phyloP scores from a whole-genome alignment of 1,140 invertebrate species.

The Drosophila eugracilis region DNA sequence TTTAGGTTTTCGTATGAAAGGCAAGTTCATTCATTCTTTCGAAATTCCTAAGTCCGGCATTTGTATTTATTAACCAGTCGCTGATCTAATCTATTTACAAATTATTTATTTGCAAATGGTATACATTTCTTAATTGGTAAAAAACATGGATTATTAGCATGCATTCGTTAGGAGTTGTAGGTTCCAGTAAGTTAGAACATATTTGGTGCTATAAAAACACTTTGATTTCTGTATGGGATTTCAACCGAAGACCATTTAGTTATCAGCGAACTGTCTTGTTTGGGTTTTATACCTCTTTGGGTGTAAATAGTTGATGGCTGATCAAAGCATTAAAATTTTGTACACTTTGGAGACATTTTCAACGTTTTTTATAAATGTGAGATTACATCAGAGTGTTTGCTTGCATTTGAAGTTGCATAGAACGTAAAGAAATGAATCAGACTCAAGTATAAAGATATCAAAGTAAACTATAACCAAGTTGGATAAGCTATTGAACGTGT shows the following conservation, averaged over 20 bases:
- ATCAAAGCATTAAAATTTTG: not conserved
- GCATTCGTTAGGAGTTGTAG: no score
- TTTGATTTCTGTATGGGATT: no score
- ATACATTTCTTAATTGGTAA: not conserved
- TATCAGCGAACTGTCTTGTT: not conserved
- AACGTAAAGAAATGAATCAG: not conserved
- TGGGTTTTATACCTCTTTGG: constrained; percentile 8
- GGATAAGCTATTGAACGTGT: not conserved
- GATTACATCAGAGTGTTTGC: not conserved
- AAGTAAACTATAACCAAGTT: no score
- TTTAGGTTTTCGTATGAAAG: not conserved
- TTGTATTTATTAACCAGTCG: not conserved
- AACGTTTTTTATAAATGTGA: no score
- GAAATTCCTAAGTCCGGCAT: not conserved
- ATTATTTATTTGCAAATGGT: not conserved
- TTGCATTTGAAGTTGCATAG: no score
- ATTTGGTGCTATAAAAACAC: no score
- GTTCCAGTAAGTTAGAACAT: no score
- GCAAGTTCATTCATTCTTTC: constrained; percentile 1
- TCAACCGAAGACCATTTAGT: not conserved
- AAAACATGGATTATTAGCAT: not conserved
- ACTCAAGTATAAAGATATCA: not conserved
- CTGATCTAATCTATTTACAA: not conserved
- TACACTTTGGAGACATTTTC: no score
- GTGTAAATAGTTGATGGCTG: not conserved